phyloP scores from a whole-genome alignment of 2,888 invertebrate species.

The Oeneis ivallda region DNA sequence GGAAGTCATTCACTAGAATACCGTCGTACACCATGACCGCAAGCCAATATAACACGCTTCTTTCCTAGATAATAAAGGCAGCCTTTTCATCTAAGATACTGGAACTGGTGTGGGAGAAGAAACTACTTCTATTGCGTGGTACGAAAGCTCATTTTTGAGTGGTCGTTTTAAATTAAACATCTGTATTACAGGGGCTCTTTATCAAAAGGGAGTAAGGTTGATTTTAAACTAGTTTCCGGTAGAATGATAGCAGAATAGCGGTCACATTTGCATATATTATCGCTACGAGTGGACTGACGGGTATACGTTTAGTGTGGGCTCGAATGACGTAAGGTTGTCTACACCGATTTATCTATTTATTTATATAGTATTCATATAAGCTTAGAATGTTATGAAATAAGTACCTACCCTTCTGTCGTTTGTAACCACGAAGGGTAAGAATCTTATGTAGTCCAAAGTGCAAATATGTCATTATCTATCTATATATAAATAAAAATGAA shows the following conservation, averaged over 20 bases:
- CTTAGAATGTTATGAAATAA: no score
- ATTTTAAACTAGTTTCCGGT: conserved; percentile 18
- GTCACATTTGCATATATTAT: conserved; percentile 43
- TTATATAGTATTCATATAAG: no score
- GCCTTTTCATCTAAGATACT: neutral
- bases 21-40: neutral
- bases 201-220: conserved; percentile 1
- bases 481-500: no score
- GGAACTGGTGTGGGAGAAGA: neutral
- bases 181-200: neutral
- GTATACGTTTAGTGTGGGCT: neutral
- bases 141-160: conserved; percentile 1
- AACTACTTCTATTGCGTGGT: conserved; percentile 2
- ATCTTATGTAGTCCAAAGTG: no score
- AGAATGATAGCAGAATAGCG: conserved; percentile 36
- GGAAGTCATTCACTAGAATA: conserved; percentile 13
- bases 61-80: neutral
- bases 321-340: conserved; percentile 15
- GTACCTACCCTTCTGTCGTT: no score
- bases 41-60: neutral
- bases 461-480: no score
- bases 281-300: conserved; percentile 22
- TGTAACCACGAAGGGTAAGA: no score
- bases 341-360: neutral
- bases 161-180: neutral